Conservation (phyloP, 2,888 invertebrate species). For the Bimastos eiseni region DNA sequence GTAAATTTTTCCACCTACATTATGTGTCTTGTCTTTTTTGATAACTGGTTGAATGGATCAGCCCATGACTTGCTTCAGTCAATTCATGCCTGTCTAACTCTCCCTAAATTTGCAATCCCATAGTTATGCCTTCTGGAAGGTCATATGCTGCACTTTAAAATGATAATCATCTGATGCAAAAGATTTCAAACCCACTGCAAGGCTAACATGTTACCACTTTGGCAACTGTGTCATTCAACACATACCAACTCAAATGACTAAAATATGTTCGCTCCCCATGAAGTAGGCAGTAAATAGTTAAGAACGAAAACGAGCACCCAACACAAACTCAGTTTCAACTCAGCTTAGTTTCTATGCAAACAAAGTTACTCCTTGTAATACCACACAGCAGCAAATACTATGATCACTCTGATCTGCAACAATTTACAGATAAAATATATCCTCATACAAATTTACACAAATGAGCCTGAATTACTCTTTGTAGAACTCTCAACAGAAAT, state of each 20-base stretch:
- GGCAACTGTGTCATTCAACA: background rate
- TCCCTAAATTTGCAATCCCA: background rate
- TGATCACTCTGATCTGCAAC: too few relatives aligned
- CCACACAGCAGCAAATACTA: too few relatives aligned
- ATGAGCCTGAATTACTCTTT: background rate
- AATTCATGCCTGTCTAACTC: background rate
- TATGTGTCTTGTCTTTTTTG: background rate
- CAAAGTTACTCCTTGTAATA: too few relatives aligned
- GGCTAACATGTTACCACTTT: background rate
- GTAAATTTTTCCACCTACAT: background rate
- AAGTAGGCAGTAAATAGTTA: too few relatives aligned
- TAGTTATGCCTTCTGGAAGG: background rate
- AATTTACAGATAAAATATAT: background rate
- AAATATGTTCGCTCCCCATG: too few relatives aligned
- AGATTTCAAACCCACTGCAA: constrained; percentile 1
- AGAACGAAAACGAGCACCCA: too few relatives aligned
- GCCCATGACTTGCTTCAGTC: background rate
- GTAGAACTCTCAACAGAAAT: background rate
- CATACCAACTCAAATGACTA: too few relatives aligned
- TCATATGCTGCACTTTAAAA: background rate
- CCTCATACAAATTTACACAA: background rate
- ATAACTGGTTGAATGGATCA: background rate
- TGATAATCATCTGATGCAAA: background rate
- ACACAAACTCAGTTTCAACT: too few relatives aligned
- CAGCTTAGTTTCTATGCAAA: too few relatives aligned